Percentiles rank a stretch among this genome's conserved stretches.
phyloP scores from a whole-genome alignment of 2,888 invertebrate species.

The Ophion ventricosus region DNA sequence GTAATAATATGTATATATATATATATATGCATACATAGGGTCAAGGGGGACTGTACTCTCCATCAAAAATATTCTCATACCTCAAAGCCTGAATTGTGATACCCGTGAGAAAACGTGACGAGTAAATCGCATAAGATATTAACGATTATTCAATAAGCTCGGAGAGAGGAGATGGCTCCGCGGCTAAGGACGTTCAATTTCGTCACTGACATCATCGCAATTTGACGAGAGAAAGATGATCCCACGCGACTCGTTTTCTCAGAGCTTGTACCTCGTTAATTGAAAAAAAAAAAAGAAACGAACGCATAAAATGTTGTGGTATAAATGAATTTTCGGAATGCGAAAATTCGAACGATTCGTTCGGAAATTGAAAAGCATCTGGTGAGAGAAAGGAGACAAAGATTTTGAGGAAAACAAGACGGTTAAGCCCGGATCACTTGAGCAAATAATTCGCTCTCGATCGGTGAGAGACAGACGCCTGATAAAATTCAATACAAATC shows the following conservation, averaged over 20 bases:
- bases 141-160: constrained; percentile 37
- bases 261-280: neutral
- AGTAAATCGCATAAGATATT: constrained; percentile 39
- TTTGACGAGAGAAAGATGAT: constrained; percentile 17
- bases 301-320: neutral
- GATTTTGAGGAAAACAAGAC: constrained; percentile 36
- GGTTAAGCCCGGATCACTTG: constrained; percentile 52
- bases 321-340: neutral
- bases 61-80: constrained; percentile 1
- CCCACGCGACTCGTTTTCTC: constrained; percentile 5
- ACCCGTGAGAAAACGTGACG: constrained; percentile 23
- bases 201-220: constrained; percentile 43
- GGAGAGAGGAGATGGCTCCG: constrained; percentile 23
- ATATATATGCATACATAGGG: neutral
- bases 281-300: neutral
- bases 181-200: constrained; percentile 22
- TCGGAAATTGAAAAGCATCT: neutral
- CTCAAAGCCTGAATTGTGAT: constrained; percentile 19
- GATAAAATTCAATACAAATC: constrained; percentile 28
- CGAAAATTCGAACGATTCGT: neutral
- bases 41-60: constrained; percentile 1
- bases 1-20: too few species aligned
- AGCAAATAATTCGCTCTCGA: constrained; percentile 44
- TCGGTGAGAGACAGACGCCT: constrained; percentile 46
- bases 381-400: constrained; percentile 6